Percentiles rank a stretch among this genome's conserved stretches.
Evolutionary conservation across 2,797 vertebrate species (phyloP).

Genomic region (Chelidonichthys spinosus): DNA sequence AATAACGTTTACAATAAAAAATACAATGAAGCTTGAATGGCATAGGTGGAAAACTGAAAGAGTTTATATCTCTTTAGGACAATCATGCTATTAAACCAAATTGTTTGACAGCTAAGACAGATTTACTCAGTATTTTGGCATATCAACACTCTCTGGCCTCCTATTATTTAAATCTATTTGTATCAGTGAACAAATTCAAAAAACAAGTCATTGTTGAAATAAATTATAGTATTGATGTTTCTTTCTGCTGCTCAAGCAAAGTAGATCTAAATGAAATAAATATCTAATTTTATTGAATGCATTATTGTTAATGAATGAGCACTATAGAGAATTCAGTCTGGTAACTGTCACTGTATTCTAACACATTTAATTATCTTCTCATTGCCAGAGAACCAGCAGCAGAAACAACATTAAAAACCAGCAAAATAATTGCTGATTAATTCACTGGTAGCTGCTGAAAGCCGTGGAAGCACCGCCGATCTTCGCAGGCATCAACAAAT

Average conservation of each 20-base stretch:
- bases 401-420: slow-evolving; percentile 33
- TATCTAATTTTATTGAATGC: slow-evolving; percentile 9
- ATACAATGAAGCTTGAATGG: neutral
- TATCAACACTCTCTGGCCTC: neutral
- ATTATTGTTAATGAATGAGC: slow-evolving; percentile 30
- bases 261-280: slow-evolving; percentile 21
- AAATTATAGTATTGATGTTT: neutral
- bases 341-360: slow-evolving; percentile 29
- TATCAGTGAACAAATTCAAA: neutral
- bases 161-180: neutral
- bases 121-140: neutral
- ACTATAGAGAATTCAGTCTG: slow-evolving; percentile 19
- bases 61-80: neutral
- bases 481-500: slow-evolving; percentile 32
- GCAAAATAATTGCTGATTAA: slow-evolving; percentile 51
- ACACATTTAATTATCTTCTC: slow-evolving; percentile 50
- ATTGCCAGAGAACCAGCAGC: slow-evolving; percentile 26
- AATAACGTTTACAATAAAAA: neutral
- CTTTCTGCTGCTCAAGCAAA: neutral
- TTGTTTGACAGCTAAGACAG: neutral
- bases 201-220: slow-evolving; percentile 1
- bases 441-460: slow-evolving; percentile 31
- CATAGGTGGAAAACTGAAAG: neutral
- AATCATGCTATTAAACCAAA: neutral
- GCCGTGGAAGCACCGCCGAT: slow-evolving; percentile 11